Evolutionary conservation across 2,888 invertebrate species (phyloP).

Genomic region (Scelioninae gen. 2): DNA sequence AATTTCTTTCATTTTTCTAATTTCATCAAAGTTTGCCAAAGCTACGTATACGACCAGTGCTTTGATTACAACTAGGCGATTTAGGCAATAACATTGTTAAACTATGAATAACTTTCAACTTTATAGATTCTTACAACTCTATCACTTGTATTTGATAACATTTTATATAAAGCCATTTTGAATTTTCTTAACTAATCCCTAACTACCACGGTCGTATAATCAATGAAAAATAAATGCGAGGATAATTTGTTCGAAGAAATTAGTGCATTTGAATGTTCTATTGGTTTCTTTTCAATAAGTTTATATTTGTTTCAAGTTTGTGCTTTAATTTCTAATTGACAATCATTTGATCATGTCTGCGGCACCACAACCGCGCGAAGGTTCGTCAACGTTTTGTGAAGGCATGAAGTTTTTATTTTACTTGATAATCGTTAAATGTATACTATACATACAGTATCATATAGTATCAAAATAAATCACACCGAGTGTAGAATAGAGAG

Average conservation of each 20-base stretch:
- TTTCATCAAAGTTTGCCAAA: constrained; percentile 43
- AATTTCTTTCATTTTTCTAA: constrained; percentile 9
- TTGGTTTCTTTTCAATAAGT: constrained; percentile 3
- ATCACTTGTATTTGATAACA: constrained; percentile 53
- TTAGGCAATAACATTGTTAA: constrained; percentile 56
- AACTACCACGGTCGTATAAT: constrained; percentile 33
- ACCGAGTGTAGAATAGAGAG: constrained; percentile 73
- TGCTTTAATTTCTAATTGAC: constrained; percentile 22
- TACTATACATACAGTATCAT: constrained; percentile 66
- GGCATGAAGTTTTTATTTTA: constrained; percentile 69
- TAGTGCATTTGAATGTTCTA: constrained; percentile 17
- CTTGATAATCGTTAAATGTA: constrained; percentile 68
- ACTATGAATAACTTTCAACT: constrained; percentile 57
- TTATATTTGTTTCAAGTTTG: constrained; percentile 14
- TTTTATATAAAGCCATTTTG: constrained; percentile 52
- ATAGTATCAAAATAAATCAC: constrained; percentile 75
- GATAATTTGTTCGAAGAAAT: constrained; percentile 40
- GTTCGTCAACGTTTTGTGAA: constrained; percentile 70
- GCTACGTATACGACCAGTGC: constrained; percentile 56
- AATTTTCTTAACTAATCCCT: constrained; percentile 52
- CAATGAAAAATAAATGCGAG: constrained; percentile 35
- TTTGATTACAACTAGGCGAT: constrained; percentile 52
- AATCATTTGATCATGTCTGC: constrained; percentile 43
- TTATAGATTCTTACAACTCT: constrained; percentile 55
- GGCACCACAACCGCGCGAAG: constrained; percentile 67